Base-by-base conservation (phyloP, 2,888 invertebrate genomes). In the Dicranocentrus wangi region DNA sequence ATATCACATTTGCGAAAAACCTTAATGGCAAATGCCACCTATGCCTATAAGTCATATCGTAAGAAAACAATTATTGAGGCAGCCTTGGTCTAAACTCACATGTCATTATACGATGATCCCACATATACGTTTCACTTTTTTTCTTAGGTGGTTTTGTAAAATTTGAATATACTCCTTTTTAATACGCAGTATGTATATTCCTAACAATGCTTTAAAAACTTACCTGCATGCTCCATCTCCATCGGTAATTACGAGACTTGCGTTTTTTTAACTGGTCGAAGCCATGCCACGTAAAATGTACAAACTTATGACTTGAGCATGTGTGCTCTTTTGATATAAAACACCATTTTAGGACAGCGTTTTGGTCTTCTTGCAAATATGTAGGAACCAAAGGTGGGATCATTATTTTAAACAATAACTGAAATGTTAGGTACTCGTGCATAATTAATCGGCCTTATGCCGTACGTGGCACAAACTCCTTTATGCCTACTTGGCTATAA, bases 71-170 rank as follows among this genome's bases (percentile, higher is more conserved):
- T 78, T 63, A 70, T 53, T 63, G 63, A 51, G 69, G 17, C 53
- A 78, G 77, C 77, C 77, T 78, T 78, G 70, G 70, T 70, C 27
- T 70, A 78, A 71, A 70, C 69, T 69, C 69, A 51, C 77, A 77
- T 77, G 77, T 61, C 77, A 77, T 77, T 69, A 69, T 68, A n/a
- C n/a, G n/a, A n/a, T 32, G 42, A 66, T 61, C 53, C 42, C 42
- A 39, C 68, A 32, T n/a, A n/a, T 53, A 76, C 76, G 69, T 76
- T 76, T 76, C 76, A 69, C 76, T 76, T 76, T 76, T 66, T 66
- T 25, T 47, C 25, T 63, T 7, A 10, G 17, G 23, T 51, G 43
- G n/a, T n/a, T n/a, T 73, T 39, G 0, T 28, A 70, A 19, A 55
- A 61, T 61, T 25, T 39, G 23, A 1, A 66, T 13, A 58, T 58